Evolutionary conservation across 2,113 vertebrate species (phyloP).

Genomic region (Symphodus melops): DNA sequence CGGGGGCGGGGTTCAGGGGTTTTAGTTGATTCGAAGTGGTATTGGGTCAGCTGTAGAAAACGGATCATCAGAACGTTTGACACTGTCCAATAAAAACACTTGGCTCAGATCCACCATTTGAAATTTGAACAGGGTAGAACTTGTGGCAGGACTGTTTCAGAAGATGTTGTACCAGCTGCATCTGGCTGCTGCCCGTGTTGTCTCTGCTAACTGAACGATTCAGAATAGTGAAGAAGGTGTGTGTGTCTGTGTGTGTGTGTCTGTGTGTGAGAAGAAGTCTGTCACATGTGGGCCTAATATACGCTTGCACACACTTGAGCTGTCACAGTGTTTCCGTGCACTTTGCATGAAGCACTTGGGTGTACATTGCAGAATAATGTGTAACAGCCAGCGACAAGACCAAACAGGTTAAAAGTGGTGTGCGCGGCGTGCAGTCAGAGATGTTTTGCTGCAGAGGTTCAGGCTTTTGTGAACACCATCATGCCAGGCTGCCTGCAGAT

Average conservation of each 20-base stretch:
- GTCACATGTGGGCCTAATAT: not conserved
- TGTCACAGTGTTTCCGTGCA: not conserved
- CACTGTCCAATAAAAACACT: not conserved
- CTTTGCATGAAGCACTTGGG: not conserved
- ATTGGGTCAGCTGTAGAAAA: not conserved
- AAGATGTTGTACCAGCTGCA: not conserved
- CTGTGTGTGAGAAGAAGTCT: not conserved
- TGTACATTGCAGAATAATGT: constrained; percentile 11
- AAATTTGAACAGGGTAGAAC: not conserved
- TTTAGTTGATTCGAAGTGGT: not conserved
- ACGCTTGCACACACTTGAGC: constrained; percentile 21
- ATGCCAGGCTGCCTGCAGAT: constrained; percentile 30
- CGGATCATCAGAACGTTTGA: too few species aligned
- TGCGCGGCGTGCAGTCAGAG: constrained; percentile 11
- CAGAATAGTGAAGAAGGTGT: not conserved
- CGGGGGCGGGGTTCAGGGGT: too few species aligned
- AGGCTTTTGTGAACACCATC: not conserved
- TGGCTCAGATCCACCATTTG: not conserved
- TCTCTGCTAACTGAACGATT: not conserved
- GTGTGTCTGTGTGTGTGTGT: not conserved
- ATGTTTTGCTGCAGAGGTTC: constrained; percentile 21
- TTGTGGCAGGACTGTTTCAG: not conserved
- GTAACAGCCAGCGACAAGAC: not conserved
- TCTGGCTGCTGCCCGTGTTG: not conserved
- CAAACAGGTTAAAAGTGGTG: not conserved